A percentile compares a stretch with the other conserved stretches of the same genome.
Evolutionary conservation across 2,888 invertebrate species (phyloP).

Genomic region (Acanthacorydalis orientalis): DNA sequence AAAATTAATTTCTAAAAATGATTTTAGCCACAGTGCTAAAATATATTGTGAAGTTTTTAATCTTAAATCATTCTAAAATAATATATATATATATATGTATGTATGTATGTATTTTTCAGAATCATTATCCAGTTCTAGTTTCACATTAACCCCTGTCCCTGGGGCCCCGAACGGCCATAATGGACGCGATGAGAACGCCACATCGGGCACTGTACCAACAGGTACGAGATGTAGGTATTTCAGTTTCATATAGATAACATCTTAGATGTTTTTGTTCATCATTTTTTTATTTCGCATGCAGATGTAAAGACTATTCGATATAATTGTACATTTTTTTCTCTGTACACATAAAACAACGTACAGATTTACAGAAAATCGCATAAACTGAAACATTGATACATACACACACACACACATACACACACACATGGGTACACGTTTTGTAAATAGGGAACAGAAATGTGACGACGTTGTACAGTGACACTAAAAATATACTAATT

Average conservation of each 20-base stretch:
- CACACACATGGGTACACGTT: too few relatives aligned
- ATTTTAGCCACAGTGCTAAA: too few relatives aligned
- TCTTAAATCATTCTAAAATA: neutral
- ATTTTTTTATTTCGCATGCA: slow-evolving; percentile 1
- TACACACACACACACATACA: too few relatives aligned
- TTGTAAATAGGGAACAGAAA: too few relatives aligned
- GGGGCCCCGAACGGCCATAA: slow-evolving; percentile 19
- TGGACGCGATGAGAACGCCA: slow-evolving; percentile 15
- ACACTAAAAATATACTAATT: too few relatives aligned
- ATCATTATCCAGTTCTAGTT: slow-evolving; percentile 23
- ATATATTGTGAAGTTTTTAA: too few relatives aligned
- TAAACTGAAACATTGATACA: too few relatives aligned
- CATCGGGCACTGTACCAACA: slow-evolving; percentile 13
- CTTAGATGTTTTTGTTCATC: neutral
- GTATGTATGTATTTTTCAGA: slow-evolving; percentile 11
- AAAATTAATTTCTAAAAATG: too few relatives aligned
- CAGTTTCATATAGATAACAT: neutral
- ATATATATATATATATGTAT: neutral
- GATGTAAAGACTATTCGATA: neutral
- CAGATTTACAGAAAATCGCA: too few relatives aligned
- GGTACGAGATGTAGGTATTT: slow-evolving; percentile 9
- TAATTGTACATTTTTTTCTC: too few relatives aligned
- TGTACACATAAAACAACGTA: too few relatives aligned
- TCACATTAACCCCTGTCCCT: slow-evolving; percentile 23
- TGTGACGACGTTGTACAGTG: too few relatives aligned